Conservation (phyloP, 2,113 vertebrate species). For the Lathamus discolor region DNA sequence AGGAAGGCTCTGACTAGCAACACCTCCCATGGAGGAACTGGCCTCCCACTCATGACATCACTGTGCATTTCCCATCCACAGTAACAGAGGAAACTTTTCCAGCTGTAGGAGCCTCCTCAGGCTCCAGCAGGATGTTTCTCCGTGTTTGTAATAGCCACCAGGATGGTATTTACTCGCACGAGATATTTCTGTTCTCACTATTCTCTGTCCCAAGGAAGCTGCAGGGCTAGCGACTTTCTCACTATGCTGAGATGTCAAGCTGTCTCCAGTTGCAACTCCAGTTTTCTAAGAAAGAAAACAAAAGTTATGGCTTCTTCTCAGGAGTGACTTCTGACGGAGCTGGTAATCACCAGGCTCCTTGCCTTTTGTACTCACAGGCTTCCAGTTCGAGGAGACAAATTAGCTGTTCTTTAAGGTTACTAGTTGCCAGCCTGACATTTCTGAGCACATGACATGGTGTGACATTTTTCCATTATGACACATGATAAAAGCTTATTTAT, state of each 20-base stretch:
- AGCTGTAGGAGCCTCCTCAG: background rate
- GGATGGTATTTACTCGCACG: background rate
- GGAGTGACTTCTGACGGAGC: background rate
- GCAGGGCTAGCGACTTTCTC: background rate
- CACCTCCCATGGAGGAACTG: too few species aligned
- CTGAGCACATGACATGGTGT: background rate
- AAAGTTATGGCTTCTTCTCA: too few species aligned
- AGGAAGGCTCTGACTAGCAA: background rate
- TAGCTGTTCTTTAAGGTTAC: background rate
- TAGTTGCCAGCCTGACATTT: background rate
- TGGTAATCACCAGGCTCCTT: background rate
- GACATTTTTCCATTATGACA: background rate
- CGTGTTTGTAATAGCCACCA: too few species aligned
- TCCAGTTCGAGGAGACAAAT: background rate
- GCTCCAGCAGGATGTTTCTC: background rate
- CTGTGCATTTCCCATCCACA: accelerated
- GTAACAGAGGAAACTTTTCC: background rate
- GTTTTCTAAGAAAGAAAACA: background rate
- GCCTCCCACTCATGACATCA: background rate
- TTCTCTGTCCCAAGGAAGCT: background rate
- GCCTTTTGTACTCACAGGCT: background rate
- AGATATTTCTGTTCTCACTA: background rate
- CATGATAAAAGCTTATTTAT: background rate
- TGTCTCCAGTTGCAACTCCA: too few species aligned
- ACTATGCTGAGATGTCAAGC: background rate